Evolutionary conservation across 2,797 vertebrate genomes (phyloP).

Genomic region (Danio albolineatus): DNA sequence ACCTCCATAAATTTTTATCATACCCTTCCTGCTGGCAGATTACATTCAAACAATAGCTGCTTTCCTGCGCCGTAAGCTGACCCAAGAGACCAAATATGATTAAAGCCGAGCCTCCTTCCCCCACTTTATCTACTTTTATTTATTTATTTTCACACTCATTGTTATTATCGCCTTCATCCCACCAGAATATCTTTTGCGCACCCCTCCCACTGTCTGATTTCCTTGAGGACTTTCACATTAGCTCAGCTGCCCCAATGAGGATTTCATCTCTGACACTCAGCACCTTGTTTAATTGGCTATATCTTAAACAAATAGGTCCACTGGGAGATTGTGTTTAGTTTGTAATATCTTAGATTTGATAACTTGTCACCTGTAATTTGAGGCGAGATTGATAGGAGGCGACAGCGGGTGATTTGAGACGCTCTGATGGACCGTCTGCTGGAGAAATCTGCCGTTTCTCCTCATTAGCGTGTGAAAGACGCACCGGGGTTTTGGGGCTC

Average conservation of each 20-base stretch:
- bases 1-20: conserved; percentile 65
- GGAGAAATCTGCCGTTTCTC: conserved; percentile 38
- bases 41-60: conserved; percentile 63
- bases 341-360: conserved; percentile 65
- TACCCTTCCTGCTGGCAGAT: conserved; percentile 59
- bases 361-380: conserved; percentile 69
- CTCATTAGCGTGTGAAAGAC: conserved; percentile 48
- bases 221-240: conserved; percentile 62
- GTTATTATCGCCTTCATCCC: conserved; percentile 51
- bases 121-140: conserved; percentile 24
- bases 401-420: conserved; percentile 52
- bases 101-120: conserved; percentile 53
- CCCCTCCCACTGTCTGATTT: conserved; percentile 46
- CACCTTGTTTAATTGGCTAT: conserved; percentile 66
- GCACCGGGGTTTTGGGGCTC: conserved; percentile 41
- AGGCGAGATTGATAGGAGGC: conserved; percentile 59
- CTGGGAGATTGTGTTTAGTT: conserved; percentile 65
- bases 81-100: conserved; percentile 59
- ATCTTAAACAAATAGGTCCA: conserved; percentile 64
- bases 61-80: conserved; percentile 57
- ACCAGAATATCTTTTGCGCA: conserved; percentile 29
- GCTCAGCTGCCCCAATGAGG: conserved; percentile 43
- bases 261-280: conserved; percentile 57
- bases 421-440: conserved; percentile 32
- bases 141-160: conserved; percentile 44